These are phyloP conservation scores for Hypomecis punctinalis DNA, from an alignment of 2,888 invertebrate genomes.

Conservation along the genomic window DNA sequence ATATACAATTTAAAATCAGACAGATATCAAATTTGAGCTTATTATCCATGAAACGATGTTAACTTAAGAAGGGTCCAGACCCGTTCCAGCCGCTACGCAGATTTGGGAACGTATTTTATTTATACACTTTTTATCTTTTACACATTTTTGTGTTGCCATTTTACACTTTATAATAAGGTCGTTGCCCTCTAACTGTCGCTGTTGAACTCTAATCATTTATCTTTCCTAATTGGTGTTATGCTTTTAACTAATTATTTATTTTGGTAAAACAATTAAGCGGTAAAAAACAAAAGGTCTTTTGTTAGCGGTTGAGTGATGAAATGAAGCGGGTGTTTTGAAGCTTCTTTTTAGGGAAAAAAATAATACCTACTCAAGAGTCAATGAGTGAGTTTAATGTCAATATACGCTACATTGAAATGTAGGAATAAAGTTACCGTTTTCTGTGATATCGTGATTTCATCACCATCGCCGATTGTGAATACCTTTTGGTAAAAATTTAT, in stretches of 20 bases:
- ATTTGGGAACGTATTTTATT: slow-evolving; percentile 1
- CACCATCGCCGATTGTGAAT: no score
- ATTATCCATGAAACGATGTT: neutral
- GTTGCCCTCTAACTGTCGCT: slow-evolving; percentile 6
- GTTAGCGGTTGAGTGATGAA: neutral
- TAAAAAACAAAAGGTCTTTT: neutral
- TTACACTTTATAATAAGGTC: neutral
- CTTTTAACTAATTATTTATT: slow-evolving; percentile 8
- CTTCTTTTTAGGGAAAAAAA: no score
- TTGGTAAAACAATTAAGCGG: neutral
- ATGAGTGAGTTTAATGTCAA: no score
- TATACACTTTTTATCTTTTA: neutral
- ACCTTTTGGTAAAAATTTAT: no score
- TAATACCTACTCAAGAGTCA: no score
- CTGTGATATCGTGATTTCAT: no score
- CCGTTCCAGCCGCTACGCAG: neutral
- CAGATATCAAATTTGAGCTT: neutral
- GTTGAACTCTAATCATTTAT: neutral
- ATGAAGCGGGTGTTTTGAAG: no score
- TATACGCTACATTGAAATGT: no score
- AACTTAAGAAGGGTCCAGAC: slow-evolving; percentile 4
- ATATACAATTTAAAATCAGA: neutral
- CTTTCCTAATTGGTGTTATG: neutral
- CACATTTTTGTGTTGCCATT: slow-evolving; percentile 6
- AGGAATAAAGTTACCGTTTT: no score